phyloP scores from a whole-genome alignment of 2,888 invertebrate species.

The Agrenia bidenticulata region DNA sequence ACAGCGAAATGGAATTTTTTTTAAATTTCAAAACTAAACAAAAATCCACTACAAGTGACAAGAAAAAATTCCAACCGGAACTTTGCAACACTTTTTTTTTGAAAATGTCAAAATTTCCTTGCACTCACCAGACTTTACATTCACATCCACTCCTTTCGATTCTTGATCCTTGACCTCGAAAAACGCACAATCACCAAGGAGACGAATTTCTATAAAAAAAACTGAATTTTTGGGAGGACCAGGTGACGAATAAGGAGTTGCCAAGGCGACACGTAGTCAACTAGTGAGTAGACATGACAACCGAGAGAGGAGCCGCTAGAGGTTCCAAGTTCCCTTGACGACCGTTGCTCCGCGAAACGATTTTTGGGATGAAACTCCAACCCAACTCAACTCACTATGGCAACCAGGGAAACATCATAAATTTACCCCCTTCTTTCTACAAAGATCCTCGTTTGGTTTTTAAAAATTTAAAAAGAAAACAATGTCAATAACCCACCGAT shows the following conservation, averaged over 20 bases:
- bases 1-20: no score
- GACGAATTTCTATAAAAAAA: no score
- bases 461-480: not conserved
- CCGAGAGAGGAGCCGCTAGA: slow-evolving; percentile 11
- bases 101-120: no score
- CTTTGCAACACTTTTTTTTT: no score
- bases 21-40: no score
- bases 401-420: slow-evolving; percentile 1
- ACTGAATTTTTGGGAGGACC: no score
- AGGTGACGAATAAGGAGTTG: not conserved
- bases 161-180: no score
- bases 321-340: slow-evolving; percentile 27
- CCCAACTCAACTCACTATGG: slow-evolving; percentile 5
- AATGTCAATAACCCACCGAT: not conserved
- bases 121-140: no score
- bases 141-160: no score
- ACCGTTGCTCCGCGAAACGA: slow-evolving; percentile 36
- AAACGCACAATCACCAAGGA: no score
- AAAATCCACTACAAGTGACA: no score
- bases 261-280: not conserved
- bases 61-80: no score
- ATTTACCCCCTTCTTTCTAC: not conserved
- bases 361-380: slow-evolving; percentile 16
- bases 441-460: not conserved
- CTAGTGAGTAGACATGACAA: slow-evolving; percentile 1